These are phyloP conservation scores for Microctenopoma lineatum DNA, from an alignment of 2,797 vertebrate species.

Conservation along the genomic window DNA sequence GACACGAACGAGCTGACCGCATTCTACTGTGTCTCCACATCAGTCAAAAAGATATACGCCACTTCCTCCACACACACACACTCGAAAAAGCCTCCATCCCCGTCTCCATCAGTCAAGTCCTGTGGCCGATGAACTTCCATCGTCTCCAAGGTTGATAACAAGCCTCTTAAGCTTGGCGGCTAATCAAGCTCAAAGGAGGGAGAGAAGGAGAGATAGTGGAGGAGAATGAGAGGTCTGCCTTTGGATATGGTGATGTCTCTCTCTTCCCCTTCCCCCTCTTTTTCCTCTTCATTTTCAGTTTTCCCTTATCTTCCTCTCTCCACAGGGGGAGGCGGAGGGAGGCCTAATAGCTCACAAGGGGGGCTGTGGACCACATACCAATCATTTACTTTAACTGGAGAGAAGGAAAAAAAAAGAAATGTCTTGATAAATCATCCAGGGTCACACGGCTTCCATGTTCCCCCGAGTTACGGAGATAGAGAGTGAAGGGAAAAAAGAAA, in stretches of 20 bases:
- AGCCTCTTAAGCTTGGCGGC: constrained; percentile 75
- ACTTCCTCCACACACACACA: constrained; percentile 58
- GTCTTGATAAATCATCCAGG: constrained; percentile 67
- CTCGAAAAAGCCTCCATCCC: constrained; percentile 40
- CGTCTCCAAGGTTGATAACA: constrained; percentile 78
- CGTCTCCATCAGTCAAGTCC: constrained; percentile 69
- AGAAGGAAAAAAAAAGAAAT: constrained; percentile 29
- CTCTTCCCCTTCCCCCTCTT: constrained; percentile 49
- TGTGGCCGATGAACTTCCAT: constrained; percentile 75
- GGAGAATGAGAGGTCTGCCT: constrained; percentile 62
- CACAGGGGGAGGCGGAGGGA: constrained; percentile 68
- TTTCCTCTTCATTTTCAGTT: constrained; percentile 75
- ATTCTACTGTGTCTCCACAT: constrained; percentile 73
- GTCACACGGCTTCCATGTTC: constrained; percentile 71
- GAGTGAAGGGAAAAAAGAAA: not conserved
- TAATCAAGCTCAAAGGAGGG: constrained; percentile 78
- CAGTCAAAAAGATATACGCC: constrained; percentile 72
- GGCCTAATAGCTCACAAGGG: constrained; percentile 72
- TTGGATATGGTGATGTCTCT: constrained; percentile 63
- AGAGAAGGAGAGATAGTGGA: constrained; percentile 66
- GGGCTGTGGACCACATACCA: constrained; percentile 69
- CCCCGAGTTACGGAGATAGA: constrained; percentile 51
- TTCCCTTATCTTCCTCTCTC: constrained; percentile 79
- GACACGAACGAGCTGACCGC: constrained; percentile 64
- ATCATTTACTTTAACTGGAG: constrained; percentile 65